Evolutionary conservation across 2,113 vertebrate genomes (phyloP).

Genomic region (Thalassoma bifasciatum): DNA sequence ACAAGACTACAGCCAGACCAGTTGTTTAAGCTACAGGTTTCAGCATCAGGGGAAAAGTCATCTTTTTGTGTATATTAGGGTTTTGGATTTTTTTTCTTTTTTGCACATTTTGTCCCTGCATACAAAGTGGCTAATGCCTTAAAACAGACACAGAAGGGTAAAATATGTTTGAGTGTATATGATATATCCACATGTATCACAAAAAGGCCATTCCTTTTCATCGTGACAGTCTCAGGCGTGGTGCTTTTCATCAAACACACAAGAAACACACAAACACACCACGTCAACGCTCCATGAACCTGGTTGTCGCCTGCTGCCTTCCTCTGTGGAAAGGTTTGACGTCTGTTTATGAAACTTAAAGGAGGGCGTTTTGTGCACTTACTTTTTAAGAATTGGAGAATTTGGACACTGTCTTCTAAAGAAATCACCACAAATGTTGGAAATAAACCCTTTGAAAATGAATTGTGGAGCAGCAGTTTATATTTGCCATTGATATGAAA

Average conservation of each 20-base stretch:
- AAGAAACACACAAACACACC: slow-evolving; percentile 50
- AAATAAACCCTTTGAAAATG: slow-evolving; percentile 51
- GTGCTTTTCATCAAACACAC: slow-evolving; percentile 71
- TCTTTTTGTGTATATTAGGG: slow-evolving; percentile 55
- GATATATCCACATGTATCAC: slow-evolving; percentile 40
- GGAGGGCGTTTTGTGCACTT: slow-evolving; percentile 80
- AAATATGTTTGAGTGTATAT: slow-evolving; percentile 37
- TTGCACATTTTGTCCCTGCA: slow-evolving; percentile 52
- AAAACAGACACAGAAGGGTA: slow-evolving; percentile 63
- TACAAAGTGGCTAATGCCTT: slow-evolving; percentile 79
- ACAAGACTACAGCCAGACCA: slow-evolving; percentile 72
- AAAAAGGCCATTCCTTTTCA: slow-evolving; percentile 75
- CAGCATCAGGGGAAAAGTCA: slow-evolving; percentile 54
- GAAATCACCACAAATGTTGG: slow-evolving; percentile 67
- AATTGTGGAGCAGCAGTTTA: slow-evolving; percentile 78
- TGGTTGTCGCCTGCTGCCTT: slow-evolving; percentile 67
- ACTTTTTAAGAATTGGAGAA: slow-evolving; percentile 78
- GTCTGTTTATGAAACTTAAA: slow-evolving; percentile 73
- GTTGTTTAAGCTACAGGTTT: slow-evolving; percentile 79
- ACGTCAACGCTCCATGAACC: slow-evolving; percentile 52
- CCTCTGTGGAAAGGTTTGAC: slow-evolving; percentile 62
- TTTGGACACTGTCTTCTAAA: slow-evolving; percentile 73
- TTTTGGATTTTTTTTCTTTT: slow-evolving; percentile 60
- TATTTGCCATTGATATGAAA: slow-evolving; percentile 82
- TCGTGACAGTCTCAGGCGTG: slow-evolving; percentile 74